Evolutionary conservation across 2,888 invertebrate species (phyloP).

Genomic region (Dynastes tityus): DNA sequence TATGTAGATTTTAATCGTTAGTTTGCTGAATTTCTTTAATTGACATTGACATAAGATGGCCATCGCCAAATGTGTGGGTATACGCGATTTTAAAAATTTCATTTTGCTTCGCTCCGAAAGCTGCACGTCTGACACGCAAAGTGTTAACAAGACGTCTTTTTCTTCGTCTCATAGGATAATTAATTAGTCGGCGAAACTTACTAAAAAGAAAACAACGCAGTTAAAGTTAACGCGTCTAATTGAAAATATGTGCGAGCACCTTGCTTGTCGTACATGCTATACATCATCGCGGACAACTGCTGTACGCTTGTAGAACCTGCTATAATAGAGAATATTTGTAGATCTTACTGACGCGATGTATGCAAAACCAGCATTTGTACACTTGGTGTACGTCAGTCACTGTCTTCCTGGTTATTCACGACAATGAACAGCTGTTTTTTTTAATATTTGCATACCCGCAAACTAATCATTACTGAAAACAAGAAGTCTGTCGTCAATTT

Average conservation of each 20-base stretch:
- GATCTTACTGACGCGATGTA: slow-evolving; percentile 25
- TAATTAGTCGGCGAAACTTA: slow-evolving; percentile 31
- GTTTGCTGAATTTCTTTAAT: slow-evolving; percentile 27
- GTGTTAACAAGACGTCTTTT: slow-evolving; percentile 35
- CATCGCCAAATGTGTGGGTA: neutral
- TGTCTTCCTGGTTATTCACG: slow-evolving; percentile 13
- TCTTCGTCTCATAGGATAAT: slow-evolving; percentile 21
- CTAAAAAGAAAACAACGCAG: slow-evolving; percentile 5
- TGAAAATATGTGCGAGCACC: slow-evolving; percentile 46
- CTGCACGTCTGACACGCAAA: slow-evolving; percentile 19
- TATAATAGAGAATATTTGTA: slow-evolving; percentile 43
- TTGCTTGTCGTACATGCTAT: slow-evolving; percentile 29
- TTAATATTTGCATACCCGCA: slow-evolving; percentile 23
- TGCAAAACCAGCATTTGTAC: slow-evolving; percentile 37
- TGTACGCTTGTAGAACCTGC: slow-evolving; percentile 42
- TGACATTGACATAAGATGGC: slow-evolving; percentile 36
- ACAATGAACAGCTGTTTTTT: slow-evolving; percentile 40
- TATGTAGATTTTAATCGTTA: slow-evolving; percentile 5
- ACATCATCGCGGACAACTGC: slow-evolving; percentile 31
- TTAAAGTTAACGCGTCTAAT: slow-evolving; percentile 38
- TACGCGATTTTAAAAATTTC: slow-evolving; percentile 17
- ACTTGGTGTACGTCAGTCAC: slow-evolving; percentile 14
- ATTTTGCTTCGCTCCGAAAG: slow-evolving; percentile 5
- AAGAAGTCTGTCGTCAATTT: slow-evolving; percentile 35
- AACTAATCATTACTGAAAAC: slow-evolving; percentile 33